Conservation (phyloP, 1,140 invertebrate species). For the Ceratitis capitata region DNA sequence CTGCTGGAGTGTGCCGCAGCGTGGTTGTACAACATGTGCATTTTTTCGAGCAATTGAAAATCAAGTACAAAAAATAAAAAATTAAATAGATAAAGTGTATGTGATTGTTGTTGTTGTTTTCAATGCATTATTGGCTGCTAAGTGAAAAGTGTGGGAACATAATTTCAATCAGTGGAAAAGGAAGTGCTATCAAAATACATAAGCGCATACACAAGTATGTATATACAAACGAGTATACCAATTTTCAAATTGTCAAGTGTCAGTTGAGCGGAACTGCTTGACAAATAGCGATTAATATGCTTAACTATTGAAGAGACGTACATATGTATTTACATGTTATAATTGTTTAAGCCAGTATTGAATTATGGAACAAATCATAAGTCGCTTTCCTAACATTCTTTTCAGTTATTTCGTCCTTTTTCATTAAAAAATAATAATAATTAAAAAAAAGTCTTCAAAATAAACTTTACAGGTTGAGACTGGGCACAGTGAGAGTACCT, state of each 20-base stretch:
- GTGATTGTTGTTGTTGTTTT: neutral
- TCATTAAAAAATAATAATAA: too few relatives aligned
- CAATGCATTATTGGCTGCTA: neutral
- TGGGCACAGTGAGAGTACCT: too few relatives aligned
- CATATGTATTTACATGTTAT: neutral
- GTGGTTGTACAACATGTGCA: neutral
- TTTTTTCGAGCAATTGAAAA: neutral
- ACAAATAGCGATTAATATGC: neutral
- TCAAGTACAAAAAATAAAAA: neutral
- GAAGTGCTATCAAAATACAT: neutral
- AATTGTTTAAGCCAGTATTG: too few relatives aligned
- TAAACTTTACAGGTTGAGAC: too few relatives aligned
- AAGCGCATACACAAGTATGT: neutral
- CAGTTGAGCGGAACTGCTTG: neutral
- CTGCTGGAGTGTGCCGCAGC: neutral
- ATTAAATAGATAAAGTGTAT: neutral
- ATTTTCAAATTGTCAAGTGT: neutral
- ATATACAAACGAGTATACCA: neutral
- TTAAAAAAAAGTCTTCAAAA: too few relatives aligned
- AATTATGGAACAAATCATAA: too few relatives aligned
- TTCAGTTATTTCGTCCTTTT: too few relatives aligned
- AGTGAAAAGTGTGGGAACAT: constrained; percentile 17
- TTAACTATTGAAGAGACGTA: neutral
- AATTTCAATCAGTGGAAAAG: neutral
- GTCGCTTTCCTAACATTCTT: too few relatives aligned